These are phyloP conservation scores for Sibirionetta formosa DNA, from an alignment of 2,797 vertebrate genomes.

Conservation along the genomic window DNA sequence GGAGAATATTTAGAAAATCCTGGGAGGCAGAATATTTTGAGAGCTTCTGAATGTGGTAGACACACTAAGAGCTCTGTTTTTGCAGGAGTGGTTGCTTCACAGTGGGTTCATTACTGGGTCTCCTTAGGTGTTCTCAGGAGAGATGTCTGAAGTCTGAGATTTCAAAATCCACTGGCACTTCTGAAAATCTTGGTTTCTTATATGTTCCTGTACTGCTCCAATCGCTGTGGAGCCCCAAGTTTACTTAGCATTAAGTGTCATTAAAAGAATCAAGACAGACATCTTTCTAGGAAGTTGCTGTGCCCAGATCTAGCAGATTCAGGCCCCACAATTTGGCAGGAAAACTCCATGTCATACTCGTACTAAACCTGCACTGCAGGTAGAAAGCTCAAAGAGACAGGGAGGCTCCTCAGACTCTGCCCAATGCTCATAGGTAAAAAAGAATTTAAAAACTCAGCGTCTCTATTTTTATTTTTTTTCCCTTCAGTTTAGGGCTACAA, in stretches of 20 bases:
- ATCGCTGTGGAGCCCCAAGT: neutral
- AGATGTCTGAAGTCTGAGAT: neutral
- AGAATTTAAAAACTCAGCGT: neutral
- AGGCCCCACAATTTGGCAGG: neutral
- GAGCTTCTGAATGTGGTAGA: neutral
- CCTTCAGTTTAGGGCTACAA: neutral
- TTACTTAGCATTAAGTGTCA: neutral
- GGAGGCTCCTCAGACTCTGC: neutral
- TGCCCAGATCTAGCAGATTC: neutral
- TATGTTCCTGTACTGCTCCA: neutral
- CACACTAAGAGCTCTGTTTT: neutral
- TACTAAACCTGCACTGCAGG: neutral
- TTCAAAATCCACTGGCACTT: neutral
- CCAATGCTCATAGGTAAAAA: rapidly evolving
- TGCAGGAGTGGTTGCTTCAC: neutral
- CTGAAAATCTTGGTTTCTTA: neutral
- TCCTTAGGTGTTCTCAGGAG: neutral
- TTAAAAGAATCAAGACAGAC: neutral
- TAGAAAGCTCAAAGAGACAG: neutral
- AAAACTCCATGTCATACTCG: neutral
- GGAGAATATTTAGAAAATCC: conserved; percentile 42
- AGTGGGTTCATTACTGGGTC: neutral
- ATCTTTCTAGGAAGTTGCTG: neutral
- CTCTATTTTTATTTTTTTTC: neutral
- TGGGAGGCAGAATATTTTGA: conserved; percentile 35